Conservation (phyloP, 2,888 invertebrate species). For the Spodoptera picta region DNA sequence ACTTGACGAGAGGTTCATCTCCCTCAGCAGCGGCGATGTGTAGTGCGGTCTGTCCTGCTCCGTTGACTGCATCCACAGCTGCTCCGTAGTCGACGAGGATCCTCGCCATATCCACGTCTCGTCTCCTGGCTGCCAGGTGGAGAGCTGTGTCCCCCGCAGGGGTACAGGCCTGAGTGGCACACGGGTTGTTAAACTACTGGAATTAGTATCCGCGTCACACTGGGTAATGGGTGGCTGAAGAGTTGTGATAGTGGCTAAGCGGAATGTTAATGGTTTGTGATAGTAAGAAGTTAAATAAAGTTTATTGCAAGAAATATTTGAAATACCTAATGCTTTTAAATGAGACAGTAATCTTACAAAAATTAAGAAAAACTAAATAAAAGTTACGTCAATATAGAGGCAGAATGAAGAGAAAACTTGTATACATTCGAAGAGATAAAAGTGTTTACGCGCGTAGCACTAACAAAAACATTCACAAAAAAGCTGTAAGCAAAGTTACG, state of each 20-base stretch:
- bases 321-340: too few relatives aligned
- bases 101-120: slow-evolving; percentile 97
- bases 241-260: slow-evolving; percentile 18
- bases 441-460: background rate
- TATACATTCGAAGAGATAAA: too few relatives aligned
- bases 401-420: too few relatives aligned
- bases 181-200: slow-evolving; percentile 51
- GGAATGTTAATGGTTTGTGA: slow-evolving; percentile 2
- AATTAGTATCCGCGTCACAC: slow-evolving; percentile 49
- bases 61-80: slow-evolving; percentile 96
- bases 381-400: too few relatives aligned
- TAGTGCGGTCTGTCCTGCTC: slow-evolving; percentile 97
- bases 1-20: slow-evolving; percentile 97
- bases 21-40: slow-evolving; percentile 99
- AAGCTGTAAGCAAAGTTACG: slow-evolving; percentile 21
- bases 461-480: slow-evolving; percentile 8
- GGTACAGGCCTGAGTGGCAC: slow-evolving; percentile 90
- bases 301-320: too few relatives aligned
- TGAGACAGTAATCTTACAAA: too few relatives aligned
- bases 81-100: slow-evolving; percentile 98
- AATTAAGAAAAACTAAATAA: too few relatives aligned
- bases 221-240: slow-evolving; percentile 36
- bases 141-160: slow-evolving; percentile 97
- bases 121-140: slow-evolving; percentile 97
- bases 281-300: too few relatives aligned